Evolutionary conservation across 2,113 vertebrate genomes (phyloP), one percentile per base, ranked within the genome.

Genomic region (Plestiodon gilberti): DNA sequence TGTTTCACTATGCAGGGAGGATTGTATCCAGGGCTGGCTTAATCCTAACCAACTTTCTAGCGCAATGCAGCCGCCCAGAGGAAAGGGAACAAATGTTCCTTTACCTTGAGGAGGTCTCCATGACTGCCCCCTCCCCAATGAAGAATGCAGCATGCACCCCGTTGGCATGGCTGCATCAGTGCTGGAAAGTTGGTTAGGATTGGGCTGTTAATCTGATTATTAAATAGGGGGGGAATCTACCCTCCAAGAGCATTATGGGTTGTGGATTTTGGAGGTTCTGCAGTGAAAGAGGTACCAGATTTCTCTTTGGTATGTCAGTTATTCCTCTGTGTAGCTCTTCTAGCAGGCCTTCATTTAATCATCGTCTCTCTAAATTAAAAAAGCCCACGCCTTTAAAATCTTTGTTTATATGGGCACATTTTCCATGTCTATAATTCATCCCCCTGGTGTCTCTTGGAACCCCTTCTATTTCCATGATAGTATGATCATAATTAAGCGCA

Each of bases 401-500:
- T 88, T 0, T 84, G 14, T 93, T 90, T 64, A 77, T 88, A 64
- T 35, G 13, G 48, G 61, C 61, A 82, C 14, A 80, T 79, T 2
- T 91, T 86, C 13, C 14, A 64, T 15, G 71, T 83, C 90, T 52
- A 83, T 93, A 88, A 91, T 61, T 1, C 30, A 84, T 87, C 89
- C 89, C n/a, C 78, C 88, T 89, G 87, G 8, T 22, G 8, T 55
- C 15, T 62, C 82, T 89, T 91, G 86, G 20, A 77, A 59, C 81
- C 22, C 3, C 14, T 85, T 64, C 67, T 74, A 57, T 84, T 65
- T 81, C n/a, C 78, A 59, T 23, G 89, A 75, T 89, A 84, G 73
- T 57, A 43, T 67, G 23, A 89, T 81, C 85, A 73, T 86, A 86
- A 86, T 86, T 73, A 90, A 90, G 70, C 76, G 84, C 30, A 80